These are phyloP conservation scores for Eolophus roseicapilla DNA, from an alignment of 2,113 vertebrate species.

Conservation along the genomic window DNA sequence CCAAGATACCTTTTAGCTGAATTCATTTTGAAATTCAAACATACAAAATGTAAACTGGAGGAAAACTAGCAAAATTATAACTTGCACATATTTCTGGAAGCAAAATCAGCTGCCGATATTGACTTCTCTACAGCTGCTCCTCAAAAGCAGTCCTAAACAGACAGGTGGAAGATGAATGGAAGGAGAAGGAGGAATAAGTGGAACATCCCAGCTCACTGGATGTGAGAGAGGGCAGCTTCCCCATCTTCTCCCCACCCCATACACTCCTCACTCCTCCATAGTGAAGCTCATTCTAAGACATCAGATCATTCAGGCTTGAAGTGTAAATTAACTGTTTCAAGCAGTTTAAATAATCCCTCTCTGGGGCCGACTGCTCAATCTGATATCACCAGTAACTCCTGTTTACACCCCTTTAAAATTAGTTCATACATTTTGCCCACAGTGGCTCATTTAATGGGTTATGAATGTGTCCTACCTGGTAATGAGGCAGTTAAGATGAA, in stretches of 20 bases:
- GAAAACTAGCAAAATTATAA: background rate
- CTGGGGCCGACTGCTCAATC: background rate
- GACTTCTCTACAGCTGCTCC: background rate
- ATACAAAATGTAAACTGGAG: background rate
- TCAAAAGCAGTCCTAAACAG: background rate
- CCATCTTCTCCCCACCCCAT: background rate
- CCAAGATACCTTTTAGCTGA: background rate
- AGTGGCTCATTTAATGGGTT: fast-evolving
- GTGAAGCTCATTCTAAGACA: background rate
- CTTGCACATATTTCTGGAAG: background rate
- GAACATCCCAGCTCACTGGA: background rate
- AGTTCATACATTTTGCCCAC: fast-evolving
- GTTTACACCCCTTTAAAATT: background rate
- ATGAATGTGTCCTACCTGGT: slow-evolving; percentile 20
- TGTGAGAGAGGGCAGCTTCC: background rate
- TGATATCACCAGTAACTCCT: background rate
- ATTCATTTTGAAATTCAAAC: background rate
- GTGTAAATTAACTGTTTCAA: background rate
- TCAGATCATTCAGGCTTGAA: background rate
- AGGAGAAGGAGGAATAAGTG: background rate
- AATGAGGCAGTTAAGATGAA: background rate
- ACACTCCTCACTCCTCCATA: background rate
- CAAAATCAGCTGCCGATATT: background rate
- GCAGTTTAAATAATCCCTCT: background rate
- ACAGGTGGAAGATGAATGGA: background rate